These are phyloP conservation scores for Harmothoe impar DNA, from an alignment of 2,888 invertebrate genomes.

Conservation along the genomic window DNA sequence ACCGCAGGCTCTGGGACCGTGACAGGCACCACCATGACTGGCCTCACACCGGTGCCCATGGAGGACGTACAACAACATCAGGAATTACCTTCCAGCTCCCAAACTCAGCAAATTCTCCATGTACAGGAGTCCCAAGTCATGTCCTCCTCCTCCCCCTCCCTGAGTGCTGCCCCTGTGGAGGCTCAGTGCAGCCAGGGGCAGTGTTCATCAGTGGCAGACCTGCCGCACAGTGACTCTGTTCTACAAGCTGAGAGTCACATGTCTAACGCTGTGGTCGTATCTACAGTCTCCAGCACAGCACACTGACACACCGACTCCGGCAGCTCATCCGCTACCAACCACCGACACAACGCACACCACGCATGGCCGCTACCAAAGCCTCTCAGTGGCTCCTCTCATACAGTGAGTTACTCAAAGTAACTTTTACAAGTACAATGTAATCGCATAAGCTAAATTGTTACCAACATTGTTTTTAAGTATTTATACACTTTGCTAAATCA, in stretches of 20 bases:
- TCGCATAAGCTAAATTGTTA: too few relatives aligned
- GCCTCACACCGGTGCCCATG: neutral
- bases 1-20: neutral
- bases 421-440: too few relatives aligned
- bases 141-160: neutral
- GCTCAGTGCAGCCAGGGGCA: neutral
- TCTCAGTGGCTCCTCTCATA: too few relatives aligned
- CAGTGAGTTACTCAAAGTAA: neutral
- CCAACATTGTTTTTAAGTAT: too few relatives aligned
- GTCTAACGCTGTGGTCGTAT: neutral
- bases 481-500: too few relatives aligned
- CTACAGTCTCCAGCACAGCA: neutral
- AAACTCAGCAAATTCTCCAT: neutral
- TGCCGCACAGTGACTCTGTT: neutral
- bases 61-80: neutral
- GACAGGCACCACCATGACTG: neutral
- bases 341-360: too few relatives aligned
- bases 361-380: too few relatives aligned
- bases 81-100: neutral
- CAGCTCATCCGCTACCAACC: too few relatives aligned
- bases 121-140: conserved; percentile 7
- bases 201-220: neutral
- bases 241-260: neutral
- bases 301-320: conserved; percentile 1
- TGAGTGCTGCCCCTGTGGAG: neutral